Evolutionary conservation across 2,113 vertebrate species (phyloP), one percentile per base, ranked within the genome.

Genomic region (Cyprinodon variegatus): DNA sequence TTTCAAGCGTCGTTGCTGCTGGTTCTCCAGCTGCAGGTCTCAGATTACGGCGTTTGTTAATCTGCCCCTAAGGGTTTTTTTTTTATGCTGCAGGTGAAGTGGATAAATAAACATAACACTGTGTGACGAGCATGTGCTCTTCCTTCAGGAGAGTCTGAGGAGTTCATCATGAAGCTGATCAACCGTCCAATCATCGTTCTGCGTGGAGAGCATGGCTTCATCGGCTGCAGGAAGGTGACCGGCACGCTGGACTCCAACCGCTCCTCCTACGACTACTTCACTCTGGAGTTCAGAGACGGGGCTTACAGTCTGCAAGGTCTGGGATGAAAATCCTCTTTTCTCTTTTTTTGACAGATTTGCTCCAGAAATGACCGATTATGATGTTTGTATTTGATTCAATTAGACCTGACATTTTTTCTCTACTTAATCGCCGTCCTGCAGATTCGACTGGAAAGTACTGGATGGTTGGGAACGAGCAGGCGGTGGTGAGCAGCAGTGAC

Each of bases 381-480:
- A 29, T 29, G 29, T 29, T 29, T 29, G 29, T 1, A 1, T 29
- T 29, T 29, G 29, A 29, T 29, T 29, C 29, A 29, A 29, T 29
- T 29, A 29, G 29, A 29, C 1, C 29, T 29, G 29, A 29, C 29
- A n/a, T 29, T 29, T 29, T 29, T 29, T 29, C 29, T 29, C 29
- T 29, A 29, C 3, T n/a, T n/a, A n/a, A 14, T 15, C n/a, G n/a
- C 10, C 40, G 9, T 9, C 20, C 65, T 7, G 3, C 92, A 99
- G 98, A 99, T 90, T 94, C 96, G 39, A 99, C 98, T 0, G 97
- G 97, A 60, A 99, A 99, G 83, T 99, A 98, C 95, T 99, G 98
- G 98, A 98, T 94, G 92, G 95, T 97, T 62, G 97, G 97, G 1
- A 96, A 81, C 0, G 98, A 99, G 89, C 95, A 96, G 0, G 94